Evolutionary conservation across 2,113 vertebrate genomes (phyloP), one percentile per base, ranked within the genome.

Genomic region (Poicephalus gulielmi): DNA sequence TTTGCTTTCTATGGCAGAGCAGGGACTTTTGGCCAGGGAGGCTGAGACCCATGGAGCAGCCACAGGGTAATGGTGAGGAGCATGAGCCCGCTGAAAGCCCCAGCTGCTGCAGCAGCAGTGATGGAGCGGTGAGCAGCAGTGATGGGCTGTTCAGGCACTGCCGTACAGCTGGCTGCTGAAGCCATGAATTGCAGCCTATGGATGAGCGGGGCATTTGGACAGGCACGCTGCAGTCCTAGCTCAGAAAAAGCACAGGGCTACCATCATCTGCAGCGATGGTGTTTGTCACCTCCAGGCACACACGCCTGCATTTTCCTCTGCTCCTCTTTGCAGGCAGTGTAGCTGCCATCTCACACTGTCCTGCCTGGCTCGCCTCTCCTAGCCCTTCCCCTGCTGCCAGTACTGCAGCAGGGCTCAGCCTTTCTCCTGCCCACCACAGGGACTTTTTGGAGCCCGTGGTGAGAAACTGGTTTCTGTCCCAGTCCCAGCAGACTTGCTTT

Each of bases 161-260:
- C 30, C 70, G 6, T 9, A 1, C 2, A 19, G 50, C 89, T 82
- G 83, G 75, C 83, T 64, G 49, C 70, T 23, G 20, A 55, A 95
- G 90, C 88, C 31, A 12, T 71, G 35, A 37, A 35, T 13, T 10
- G 53, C 91, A 94, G 76, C 87, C 82, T 7, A 52, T 16, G 68
- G 41, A 0, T 17, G 7, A 4, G 52, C 23, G 10, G 18, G 19
- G 9, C 0, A 2, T 52, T 52, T 4, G 53, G 47, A 25, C 13
- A 37, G 67, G 64, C 60, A 80, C 39, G 0, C 59, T 53, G 75
- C 39, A 43, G 0, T 37, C 88, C 80, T 35, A 71, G 14, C 71
- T 55, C 37, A 39, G 64, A n/a, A 47, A 16, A 43, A 71, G 30
- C 22, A 0, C 0, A 3, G 69, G 64, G 37, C 70, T 77, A 11